Conservation (phyloP, 1,140 invertebrate species). For the Centruroides sculpturatus region DNA sequence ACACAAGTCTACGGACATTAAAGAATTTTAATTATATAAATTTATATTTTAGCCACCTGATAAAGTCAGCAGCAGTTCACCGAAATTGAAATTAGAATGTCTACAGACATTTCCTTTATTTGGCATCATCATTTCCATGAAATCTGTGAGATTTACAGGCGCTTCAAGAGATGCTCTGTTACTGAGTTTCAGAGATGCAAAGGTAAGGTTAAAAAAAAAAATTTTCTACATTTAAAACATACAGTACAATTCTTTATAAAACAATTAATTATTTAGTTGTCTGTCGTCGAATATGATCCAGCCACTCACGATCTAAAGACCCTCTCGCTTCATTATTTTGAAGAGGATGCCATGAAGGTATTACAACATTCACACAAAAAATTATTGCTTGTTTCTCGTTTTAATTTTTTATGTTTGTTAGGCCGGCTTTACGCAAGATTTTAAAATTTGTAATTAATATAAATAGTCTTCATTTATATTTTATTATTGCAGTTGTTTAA, state of each 20-base stretch:
- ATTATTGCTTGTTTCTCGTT: background rate
- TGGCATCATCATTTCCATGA: constrained; percentile 82
- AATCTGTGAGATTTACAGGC: constrained; percentile 65
- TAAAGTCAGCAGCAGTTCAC: constrained; percentile 22
- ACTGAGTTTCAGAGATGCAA: constrained; percentile 87
- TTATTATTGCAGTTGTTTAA: too few species aligned
- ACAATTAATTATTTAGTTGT: constrained; percentile 25
- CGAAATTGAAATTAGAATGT: constrained; percentile 88
- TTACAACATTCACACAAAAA: constrained; percentile 12
- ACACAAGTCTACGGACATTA: too few species aligned
- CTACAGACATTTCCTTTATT: constrained; percentile 69
- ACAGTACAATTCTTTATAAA: background rate
- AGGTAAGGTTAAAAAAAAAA: constrained; percentile 44
- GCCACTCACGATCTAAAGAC: constrained; percentile 82
- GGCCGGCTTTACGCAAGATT: constrained; percentile 63
- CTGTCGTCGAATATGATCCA: constrained; percentile 86
- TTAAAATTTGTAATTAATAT: too few species aligned
- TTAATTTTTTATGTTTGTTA: constrained; percentile 35
- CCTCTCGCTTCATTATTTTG: constrained; percentile 94
- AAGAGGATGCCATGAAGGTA: constrained; percentile 89
- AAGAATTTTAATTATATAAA: too few species aligned
- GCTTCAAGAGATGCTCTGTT: constrained; percentile 73
- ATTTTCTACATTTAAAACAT: constrained; percentile 21
- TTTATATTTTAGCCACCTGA: too few species aligned
- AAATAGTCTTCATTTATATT: too few species aligned